Conservation (phyloP, 2,888 invertebrate genomes). For the Caenorhabditis imperialis region DNA sequence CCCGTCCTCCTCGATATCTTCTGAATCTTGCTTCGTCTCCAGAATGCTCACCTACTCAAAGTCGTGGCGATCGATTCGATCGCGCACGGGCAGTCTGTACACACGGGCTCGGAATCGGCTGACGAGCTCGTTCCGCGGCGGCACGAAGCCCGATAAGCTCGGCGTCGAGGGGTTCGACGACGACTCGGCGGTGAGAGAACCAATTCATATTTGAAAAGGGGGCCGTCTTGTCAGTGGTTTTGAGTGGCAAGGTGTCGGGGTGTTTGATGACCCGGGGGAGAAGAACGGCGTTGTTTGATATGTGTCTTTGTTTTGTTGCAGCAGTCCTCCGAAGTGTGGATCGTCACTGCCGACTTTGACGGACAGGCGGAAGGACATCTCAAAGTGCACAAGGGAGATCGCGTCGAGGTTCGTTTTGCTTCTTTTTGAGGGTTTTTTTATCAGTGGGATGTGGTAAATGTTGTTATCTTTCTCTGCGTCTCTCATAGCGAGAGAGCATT, state of each 20-base stretch:
- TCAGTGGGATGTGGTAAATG: too few relatives aligned
- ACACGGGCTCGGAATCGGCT: conserved; percentile 60
- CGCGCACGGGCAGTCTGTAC: conserved; percentile 63
- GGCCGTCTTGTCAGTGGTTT: not conserved
- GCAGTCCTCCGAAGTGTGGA: conserved; percentile 63
- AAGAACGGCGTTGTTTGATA: too few relatives aligned
- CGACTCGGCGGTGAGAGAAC: conserved; percentile 37
- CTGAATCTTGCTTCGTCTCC: conserved; percentile 1
- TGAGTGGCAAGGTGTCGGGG: too few relatives aligned
- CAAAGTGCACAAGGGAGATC: conserved; percentile 61
- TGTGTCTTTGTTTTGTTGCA: conserved; percentile 42
- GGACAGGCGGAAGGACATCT: conserved; percentile 57
- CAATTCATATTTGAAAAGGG: conserved; percentile 26
- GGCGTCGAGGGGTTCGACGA: conserved; percentile 32
- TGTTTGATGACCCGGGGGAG: too few relatives aligned
- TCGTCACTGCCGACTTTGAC: conserved; percentile 61
- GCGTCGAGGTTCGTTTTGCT: conserved; percentile 56
- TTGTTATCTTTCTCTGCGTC: too few relatives aligned
- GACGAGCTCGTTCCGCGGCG: conserved; percentile 59
- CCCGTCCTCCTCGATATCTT: not conserved
- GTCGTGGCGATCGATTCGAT: conserved; percentile 64
- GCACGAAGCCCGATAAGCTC: conserved; percentile 41
- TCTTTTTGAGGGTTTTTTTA: not conserved
- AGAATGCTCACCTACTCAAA: conserved; percentile 66
- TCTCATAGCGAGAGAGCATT: too few relatives aligned